Base-by-base conservation (phyloP, 2,888 invertebrate genomes). In the Drosophila rellima region DNA sequence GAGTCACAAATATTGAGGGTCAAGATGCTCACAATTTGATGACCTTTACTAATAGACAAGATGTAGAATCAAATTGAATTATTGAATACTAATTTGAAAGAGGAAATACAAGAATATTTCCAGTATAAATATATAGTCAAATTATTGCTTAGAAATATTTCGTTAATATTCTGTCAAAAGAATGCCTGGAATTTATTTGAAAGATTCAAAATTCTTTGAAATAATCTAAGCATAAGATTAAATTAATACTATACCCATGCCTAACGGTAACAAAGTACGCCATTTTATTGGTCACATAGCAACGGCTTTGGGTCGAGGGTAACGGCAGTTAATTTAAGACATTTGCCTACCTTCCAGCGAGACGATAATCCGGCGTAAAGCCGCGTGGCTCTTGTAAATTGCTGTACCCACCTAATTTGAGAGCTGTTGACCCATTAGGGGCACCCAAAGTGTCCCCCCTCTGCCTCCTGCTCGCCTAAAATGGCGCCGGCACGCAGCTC, bases 331-430 rank as follows among this genome's bases (percentile, higher is more conserved):
- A 76, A 82, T 85, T 82, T 61, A 83, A 61, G 70, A 44, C 74
- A 66, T 68, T 70, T 76, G 48, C 40, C 39, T 62, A 70, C 74
- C 72, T 78, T 59, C 50, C 51, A 45, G 79, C 56, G 44, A 35
- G 52, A 65, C 76, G 76, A 75, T 84, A 84, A 88, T 78, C 88
- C 79, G 61, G 29, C 63, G 67, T 51, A 66, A 82, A 71, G 85
- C 85, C 59, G 72, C 65, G 65, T 31, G 73, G 82, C 70, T 75
- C 70, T 70, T 69, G 72, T 62, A 70, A 82, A 88, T 72, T 73
- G 86, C 82, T 85, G 76, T 88, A 78, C 74, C 78, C 89, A 83
- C 88, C 83, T 83, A 88, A 83, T 83, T 83, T 83, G 86, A 75
- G 85, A 86, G 80, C 83, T 79, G 83, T 88, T 86, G 74, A 86